Conservation (phyloP, 2,797 vertebrate genomes). For the Stomatorhinus walkeri region DNA sequence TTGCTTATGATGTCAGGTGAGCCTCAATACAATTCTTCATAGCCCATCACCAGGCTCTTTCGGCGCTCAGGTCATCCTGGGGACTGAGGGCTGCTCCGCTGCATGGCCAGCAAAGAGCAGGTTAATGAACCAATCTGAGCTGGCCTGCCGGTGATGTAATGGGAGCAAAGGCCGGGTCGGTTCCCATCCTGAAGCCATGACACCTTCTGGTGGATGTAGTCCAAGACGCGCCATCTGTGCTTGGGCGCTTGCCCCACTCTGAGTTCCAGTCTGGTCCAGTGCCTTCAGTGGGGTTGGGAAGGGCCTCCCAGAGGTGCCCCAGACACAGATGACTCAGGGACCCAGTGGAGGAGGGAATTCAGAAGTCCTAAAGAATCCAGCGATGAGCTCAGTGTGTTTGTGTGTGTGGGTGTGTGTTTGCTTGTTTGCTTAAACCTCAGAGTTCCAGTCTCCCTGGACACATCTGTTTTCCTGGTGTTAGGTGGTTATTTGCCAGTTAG, state of each 20-base stretch:
- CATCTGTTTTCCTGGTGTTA: conserved; percentile 49
- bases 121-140: background rate
- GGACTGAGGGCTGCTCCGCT: background rate
- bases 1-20: background rate
- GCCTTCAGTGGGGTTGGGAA: background rate
- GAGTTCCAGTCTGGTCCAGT: background rate
- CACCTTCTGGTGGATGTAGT: background rate
- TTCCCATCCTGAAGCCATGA: background rate
- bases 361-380: background rate
- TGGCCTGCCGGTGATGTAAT: background rate
- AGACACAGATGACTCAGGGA: background rate
- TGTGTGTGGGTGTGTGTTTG: conserved; percentile 17
- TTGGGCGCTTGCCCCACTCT: background rate
- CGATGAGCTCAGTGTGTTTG: background rate
- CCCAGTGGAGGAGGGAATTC: background rate
- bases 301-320: background rate
- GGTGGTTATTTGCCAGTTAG: conserved; percentile 32
- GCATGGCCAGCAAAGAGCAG: background rate
- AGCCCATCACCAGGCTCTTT: background rate
- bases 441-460: conserved; percentile 17
- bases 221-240: background rate
- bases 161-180: background rate
- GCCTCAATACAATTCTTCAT: background rate
- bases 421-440: conserved; percentile 13
- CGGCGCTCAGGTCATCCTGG: background rate